These are phyloP conservation scores for Margarornis squamiger DNA, from an alignment of 2,797 vertebrate species.

Conservation along the genomic window DNA sequence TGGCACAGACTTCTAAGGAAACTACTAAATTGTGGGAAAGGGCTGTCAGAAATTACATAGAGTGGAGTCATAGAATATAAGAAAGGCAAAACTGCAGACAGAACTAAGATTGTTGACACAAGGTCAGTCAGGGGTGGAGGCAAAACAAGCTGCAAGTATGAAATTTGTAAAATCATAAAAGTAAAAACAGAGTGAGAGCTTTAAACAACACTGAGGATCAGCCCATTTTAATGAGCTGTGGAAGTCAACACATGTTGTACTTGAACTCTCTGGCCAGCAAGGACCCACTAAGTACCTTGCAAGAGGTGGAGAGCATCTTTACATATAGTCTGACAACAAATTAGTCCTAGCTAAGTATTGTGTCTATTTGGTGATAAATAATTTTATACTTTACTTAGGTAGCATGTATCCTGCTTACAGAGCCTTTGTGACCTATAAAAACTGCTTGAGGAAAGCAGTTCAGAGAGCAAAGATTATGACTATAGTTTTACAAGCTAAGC, in stretches of 20 bases:
- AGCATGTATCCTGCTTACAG: not conserved
- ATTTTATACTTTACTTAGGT: not conserved
- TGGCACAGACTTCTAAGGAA: not conserved
- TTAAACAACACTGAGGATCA: not conserved
- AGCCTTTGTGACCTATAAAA: not conserved
- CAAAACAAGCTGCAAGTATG: not conserved
- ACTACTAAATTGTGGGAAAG: not conserved
- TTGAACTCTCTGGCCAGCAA: not conserved
- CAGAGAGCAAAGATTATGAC: not conserved
- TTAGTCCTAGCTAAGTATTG: not conserved
- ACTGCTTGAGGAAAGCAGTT: not conserved
- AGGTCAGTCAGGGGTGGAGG: not conserved
- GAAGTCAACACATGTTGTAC: not conserved
- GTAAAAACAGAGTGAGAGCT: not conserved
- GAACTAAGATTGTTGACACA: not conserved
- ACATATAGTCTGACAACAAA: not conserved
- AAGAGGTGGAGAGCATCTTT: not conserved
- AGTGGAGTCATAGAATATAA: not conserved
- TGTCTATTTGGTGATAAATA: not conserved
- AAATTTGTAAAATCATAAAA: not conserved
- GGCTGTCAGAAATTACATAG: not conserved
- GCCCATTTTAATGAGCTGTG: not conserved
- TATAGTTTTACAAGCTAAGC: not conserved
- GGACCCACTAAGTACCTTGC: not conserved
- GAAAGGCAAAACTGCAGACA: not conserved